These are phyloP conservation scores for Nyleta sp. DNA, from an alignment of 2,888 invertebrate genomes.

Conservation along the genomic window DNA sequence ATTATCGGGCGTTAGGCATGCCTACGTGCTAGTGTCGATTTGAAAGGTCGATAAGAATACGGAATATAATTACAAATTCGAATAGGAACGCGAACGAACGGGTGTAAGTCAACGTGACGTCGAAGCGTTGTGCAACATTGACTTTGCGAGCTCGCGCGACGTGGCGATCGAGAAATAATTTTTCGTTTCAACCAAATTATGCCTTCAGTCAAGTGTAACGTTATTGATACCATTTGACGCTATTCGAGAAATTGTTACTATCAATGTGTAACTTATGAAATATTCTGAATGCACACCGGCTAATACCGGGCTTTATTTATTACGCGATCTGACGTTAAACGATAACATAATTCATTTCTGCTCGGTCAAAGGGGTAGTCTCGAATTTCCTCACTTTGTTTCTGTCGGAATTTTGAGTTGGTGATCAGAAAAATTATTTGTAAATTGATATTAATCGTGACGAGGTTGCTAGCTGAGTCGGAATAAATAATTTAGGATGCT, in stretches of 20 bases:
- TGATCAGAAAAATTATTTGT: too few relatives aligned
- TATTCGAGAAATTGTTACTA: constrained; percentile 61
- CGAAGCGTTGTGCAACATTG: constrained; percentile 64
- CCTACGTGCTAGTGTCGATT: constrained; percentile 70
- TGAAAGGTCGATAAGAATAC: constrained; percentile 78
- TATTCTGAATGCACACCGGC: constrained; percentile 38
- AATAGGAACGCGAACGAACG: constrained; percentile 68
- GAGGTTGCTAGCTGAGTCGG: too few relatives aligned
- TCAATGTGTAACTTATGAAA: constrained; percentile 51
- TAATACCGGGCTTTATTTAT: constrained; percentile 43
- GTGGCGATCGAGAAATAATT: constrained; percentile 63
- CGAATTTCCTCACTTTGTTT: constrained; percentile 26
- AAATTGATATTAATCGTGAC: too few relatives aligned
- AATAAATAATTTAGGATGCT: too few relatives aligned
- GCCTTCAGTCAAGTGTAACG: constrained; percentile 66
- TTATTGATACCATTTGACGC: constrained; percentile 64
- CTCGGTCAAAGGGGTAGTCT: constrained; percentile 25
- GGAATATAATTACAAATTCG: constrained; percentile 78
- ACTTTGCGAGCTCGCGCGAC: constrained; percentile 61
- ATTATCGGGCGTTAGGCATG: constrained; percentile 73
- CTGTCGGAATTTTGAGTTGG: too few relatives aligned
- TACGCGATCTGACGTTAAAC: constrained; percentile 46
- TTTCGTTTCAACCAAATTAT: constrained; percentile 66
- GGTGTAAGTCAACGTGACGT: constrained; percentile 62
- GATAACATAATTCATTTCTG: constrained; percentile 49